These are phyloP conservation scores for Hippolais icterina DNA, from an alignment of 2,113 vertebrate genomes.

Conservation along the genomic window DNA sequence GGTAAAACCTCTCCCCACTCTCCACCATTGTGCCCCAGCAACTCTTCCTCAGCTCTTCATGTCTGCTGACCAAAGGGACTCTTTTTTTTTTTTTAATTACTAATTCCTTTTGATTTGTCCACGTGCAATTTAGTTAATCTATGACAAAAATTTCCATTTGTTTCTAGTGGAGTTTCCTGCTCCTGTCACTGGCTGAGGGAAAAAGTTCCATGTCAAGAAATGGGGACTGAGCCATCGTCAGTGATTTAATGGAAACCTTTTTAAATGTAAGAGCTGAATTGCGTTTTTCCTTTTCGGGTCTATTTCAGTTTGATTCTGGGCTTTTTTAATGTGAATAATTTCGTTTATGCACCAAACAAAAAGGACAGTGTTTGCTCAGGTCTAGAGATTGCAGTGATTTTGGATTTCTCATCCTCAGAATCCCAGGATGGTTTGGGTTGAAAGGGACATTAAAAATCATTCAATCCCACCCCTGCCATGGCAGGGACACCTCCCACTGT, in stretches of 20 bases:
- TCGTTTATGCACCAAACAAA: neutral
- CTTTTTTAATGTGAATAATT: neutral
- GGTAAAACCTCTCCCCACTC: neutral
- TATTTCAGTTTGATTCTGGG: neutral
- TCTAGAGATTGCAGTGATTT: neutral
- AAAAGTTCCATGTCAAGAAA: neutral
- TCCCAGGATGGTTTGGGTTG: neutral
- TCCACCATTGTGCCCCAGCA: neutral
- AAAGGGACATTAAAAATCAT: accelerated
- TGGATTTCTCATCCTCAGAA: neutral
- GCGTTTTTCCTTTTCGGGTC: neutral
- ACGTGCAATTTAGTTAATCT: neutral
- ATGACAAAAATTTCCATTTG: neutral
- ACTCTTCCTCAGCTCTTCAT: neutral
- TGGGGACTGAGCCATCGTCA: accelerated
- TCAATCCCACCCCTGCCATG: neutral
- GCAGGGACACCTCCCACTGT: neutral
- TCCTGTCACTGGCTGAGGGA: neutral
- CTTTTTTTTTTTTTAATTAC: neutral
- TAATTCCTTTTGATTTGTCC: neutral
- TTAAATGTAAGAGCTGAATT: neutral
- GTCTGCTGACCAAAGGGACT: neutral
- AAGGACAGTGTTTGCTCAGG: neutral
- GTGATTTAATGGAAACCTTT: neutral
- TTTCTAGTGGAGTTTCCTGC: neutral